Conservation (phyloP, 2,888 invertebrate species). For the Drosophila setosimentum region DNA sequence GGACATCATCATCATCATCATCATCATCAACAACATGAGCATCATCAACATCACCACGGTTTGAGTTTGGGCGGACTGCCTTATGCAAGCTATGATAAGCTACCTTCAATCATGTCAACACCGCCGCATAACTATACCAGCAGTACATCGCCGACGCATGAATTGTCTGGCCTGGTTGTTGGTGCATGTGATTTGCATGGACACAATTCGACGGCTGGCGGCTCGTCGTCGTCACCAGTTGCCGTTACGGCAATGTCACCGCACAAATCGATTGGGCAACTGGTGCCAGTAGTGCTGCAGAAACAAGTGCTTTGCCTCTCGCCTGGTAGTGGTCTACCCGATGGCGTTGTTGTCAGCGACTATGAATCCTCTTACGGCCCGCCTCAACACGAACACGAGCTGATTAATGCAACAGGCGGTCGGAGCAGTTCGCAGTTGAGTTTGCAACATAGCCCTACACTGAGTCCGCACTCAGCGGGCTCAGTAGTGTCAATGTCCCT, state of each 20-base stretch:
- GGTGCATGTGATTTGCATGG: constrained; percentile 86
- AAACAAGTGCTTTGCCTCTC: constrained; percentile 71
- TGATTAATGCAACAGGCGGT: constrained; percentile 65
- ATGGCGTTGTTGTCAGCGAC: constrained; percentile 85
- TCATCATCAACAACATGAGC: constrained; percentile 31
- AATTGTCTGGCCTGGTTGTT: constrained; percentile 86
- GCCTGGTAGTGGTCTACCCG: constrained; percentile 41
- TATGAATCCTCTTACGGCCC: constrained; percentile 90
- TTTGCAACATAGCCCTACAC: constrained; percentile 88
- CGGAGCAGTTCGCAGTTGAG: constrained; percentile 84
- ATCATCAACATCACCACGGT: constrained; percentile 72
- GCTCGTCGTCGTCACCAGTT: neutral
- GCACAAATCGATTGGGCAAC: constrained; percentile 12
- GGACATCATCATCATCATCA: constrained; percentile 33
- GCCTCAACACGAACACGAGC: constrained; percentile 61
- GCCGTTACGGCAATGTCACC: neutral
- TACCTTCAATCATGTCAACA: constrained; percentile 89
- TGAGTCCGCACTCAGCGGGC: constrained; percentile 88
- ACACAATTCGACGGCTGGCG: neutral
- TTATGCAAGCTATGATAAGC: constrained; percentile 90
- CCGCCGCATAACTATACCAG: constrained; percentile 92
- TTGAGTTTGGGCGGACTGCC: constrained; percentile 86
- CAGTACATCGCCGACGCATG: constrained; percentile 87
- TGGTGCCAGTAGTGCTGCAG: constrained; percentile 37
- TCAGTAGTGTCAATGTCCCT: constrained; percentile 71